Base-by-base conservation (phyloP, 2,797 vertebrate species). In the Anniella stebbinsi region DNA sequence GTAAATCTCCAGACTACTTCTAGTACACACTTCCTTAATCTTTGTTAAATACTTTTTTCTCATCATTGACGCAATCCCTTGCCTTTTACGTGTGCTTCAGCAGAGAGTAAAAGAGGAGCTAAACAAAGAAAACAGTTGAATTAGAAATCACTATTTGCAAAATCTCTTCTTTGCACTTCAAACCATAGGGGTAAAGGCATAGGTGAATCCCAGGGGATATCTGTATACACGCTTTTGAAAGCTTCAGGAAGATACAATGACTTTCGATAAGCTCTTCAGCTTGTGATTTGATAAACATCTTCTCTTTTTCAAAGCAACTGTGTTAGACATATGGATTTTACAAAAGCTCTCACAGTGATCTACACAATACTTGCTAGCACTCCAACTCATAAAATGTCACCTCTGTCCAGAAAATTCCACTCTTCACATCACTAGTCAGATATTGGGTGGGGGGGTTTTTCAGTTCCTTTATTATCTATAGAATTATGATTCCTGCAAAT, bases 241-340 rank as follows among this genome's bases (percentile, higher is more conserved):
- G 73, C 84, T 67, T 91, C 84, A 60, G 78, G 73, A 88, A 80
- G 73, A 85, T 69, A 75, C 75, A 91, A 82, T 86, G 90, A 87
- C 78, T 89, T 92, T 60, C 83, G 84, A 87, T 87, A 89, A 92
- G 84, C 84, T 83, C 72, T 87, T 69, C 60, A 69, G 78, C 84
- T 88, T 70, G 70, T 86, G 84, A 57, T 76, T 83, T 87, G 84
- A 91, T 89, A 91, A 91, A 48, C 72, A 83, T 87, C 70, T 87
- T 75, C 66, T 91, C 87, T 88, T 91, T 91, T 84, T 92, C 88
- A 87, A 84, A 92, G 84, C 66, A 41, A 83, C 36, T 83, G 48
- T 91, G 84, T 87, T 82, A 77, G 78, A 77, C 87, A 83, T 83
- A 70, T 51, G 4, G 80, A 38, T 91, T 86, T 87, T 87, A 77